Percentiles rank a stretch among this genome's conserved stretches.
These are phyloP conservation scores for Eospalax fontanierii DNA, from an alignment of 2,797 vertebrate species.

Conservation along the genomic window DNA sequence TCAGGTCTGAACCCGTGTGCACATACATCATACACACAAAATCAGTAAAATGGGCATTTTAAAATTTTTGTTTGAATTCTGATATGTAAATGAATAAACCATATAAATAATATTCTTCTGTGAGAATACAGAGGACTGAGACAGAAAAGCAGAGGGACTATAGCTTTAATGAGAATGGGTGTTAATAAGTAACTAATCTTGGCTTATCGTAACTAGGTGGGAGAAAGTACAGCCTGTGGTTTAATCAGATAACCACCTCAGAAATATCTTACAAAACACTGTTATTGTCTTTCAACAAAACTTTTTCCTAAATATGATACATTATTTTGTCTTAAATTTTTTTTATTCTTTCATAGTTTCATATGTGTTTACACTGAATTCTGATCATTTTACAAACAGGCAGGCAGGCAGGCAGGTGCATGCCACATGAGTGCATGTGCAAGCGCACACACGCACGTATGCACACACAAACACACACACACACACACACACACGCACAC, in stretches of 20 bases:
- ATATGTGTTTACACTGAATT: background rate
- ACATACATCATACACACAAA: background rate
- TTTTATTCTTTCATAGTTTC: background rate
- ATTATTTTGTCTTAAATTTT: background rate
- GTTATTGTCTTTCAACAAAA: constrained; percentile 25
- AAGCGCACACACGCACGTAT: no score
- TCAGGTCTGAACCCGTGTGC: no score
- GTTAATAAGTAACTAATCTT: background rate
- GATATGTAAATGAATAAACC: background rate
- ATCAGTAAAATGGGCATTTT: background rate
- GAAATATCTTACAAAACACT: constrained; percentile 60
- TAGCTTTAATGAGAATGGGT: background rate
- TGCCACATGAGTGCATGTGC: no score
- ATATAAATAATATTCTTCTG: constrained; percentile 10
- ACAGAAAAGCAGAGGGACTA: background rate
- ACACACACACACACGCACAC: background rate
- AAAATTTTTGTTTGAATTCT: constrained; percentile 36
- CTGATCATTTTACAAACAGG: background rate
- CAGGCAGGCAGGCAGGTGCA: no score
- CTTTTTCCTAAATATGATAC: constrained; percentile 19
- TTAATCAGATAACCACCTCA: constrained; percentile 7
- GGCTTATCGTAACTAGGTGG: background rate
- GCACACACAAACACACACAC: no score
- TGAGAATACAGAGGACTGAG: background rate
- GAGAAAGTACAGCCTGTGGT: background rate